Base-by-base conservation (phyloP, 2,797 vertebrate genomes). In the Semaprochilodus insignis region DNA sequence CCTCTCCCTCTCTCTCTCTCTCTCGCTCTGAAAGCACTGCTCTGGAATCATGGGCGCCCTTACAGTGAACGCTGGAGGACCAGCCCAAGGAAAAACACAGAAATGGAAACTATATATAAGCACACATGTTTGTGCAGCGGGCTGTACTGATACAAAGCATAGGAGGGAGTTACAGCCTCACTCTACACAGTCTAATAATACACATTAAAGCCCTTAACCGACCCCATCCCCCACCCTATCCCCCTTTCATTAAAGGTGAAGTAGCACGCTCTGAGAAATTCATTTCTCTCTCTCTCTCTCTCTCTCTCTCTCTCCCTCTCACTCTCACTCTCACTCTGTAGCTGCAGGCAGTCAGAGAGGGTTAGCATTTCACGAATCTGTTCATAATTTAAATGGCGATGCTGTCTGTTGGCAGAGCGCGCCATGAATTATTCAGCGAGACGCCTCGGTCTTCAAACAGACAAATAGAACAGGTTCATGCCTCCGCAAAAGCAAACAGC, bases 301-400 rank as follows among this genome's bases (percentile, higher is more conserved):
- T n/a, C n/a, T n/a, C n/a, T n/a, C n/a, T n/a, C n/a, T n/a, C n/a
- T n/a, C n/a, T 85, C 83, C 87, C 81, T 87, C 52, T 17, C 54
- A 0, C 54, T 57, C 54, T 6, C 54, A 6, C 54, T 2, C 57
- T 23, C 79, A 65, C 72, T 84, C 76, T 76, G 78, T 83, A 81
- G 88, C 91, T 89, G 85, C 71, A 89, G 89, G 91, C 89, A 89
- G 91, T 91, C 89, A 86, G 88, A 87, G 89, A 69, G 71, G 89
- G 91, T 93, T 91, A 92, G 87, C 85, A 82, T 92, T 91, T 91
- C 90, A 79, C 78, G 75, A 69, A 83, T 88, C 91, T 92, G 93
- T 93, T 94, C 93, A 94, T 94, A 93, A 95, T 95, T 95, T 91
- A 93, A 92, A 93, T 88, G 90, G 89, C 91, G 91, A 90, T 77